phyloP scores from a whole-genome alignment of 2,797 vertebrate species.

The Eleutherodactylus coqui region DNA sequence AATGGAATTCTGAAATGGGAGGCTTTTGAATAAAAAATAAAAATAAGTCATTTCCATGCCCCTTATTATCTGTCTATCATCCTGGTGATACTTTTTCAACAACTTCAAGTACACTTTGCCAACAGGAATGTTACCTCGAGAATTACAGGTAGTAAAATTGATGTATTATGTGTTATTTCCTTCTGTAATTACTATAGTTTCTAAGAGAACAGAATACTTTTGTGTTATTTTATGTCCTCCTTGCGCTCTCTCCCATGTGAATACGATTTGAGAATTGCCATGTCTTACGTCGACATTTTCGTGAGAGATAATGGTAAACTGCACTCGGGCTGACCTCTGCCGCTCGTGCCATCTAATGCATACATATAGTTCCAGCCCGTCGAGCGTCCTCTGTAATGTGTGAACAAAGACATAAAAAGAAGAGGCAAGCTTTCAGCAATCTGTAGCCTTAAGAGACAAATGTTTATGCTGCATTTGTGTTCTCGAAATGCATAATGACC shows the following conservation, averaged over 20 bases:
- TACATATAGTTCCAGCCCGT: neutral
- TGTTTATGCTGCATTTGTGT: slow-evolving; percentile 15
- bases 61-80: neutral
- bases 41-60: slow-evolving; percentile 9
- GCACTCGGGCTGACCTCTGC: slow-evolving; percentile 45
- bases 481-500: slow-evolving; percentile 42
- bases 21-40: slow-evolving; percentile 14
- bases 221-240: slow-evolving; percentile 81
- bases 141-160: slow-evolving; percentile 54
- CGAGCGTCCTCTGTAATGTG: slow-evolving; percentile 13
- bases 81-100: slow-evolving; percentile 29
- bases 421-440: slow-evolving; percentile 3
- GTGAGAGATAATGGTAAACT: slow-evolving; percentile 76
- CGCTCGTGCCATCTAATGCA: slow-evolving; percentile 11
- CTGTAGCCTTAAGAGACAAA: slow-evolving; percentile 2
- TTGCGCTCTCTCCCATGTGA: slow-evolving; percentile 84
- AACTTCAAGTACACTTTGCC: slow-evolving; percentile 45
- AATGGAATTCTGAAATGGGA: slow-evolving; percentile 8
- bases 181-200: slow-evolving; percentile 86
- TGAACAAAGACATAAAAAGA: slow-evolving; percentile 39
- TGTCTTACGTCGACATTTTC: slow-evolving; percentile 76
- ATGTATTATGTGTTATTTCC: slow-evolving; percentile 78
- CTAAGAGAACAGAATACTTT: slow-evolving; percentile 84
- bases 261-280: slow-evolving; percentile 82
- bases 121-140: slow-evolving; percentile 40